Evolutionary conservation across 1,140 invertebrate genomes (phyloP).

Genomic region (Tribolium madens): DNA sequence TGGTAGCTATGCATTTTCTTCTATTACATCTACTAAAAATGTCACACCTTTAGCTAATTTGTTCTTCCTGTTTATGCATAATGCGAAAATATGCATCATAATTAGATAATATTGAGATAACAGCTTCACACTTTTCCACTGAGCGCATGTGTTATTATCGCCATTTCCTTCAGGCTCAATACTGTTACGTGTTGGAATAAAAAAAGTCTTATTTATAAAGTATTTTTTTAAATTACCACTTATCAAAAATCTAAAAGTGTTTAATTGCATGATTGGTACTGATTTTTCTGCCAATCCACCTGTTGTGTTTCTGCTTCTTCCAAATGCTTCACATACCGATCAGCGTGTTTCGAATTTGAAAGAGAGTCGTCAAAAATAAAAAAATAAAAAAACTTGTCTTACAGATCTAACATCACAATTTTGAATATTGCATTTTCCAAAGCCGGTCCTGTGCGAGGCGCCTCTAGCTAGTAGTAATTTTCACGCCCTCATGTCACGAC

Average conservation of each 20-base stretch:
- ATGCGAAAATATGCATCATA: neutral
- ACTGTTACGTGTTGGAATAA: neutral
- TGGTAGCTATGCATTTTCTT: too few relatives aligned
- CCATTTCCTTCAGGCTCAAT: neutral
- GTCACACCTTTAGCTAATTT: neutral
- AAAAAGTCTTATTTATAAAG: too few relatives aligned
- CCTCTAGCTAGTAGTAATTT: constrained; percentile 29
- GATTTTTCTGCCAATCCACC: neutral
- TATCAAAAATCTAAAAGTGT: too few relatives aligned
- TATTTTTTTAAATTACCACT: too few relatives aligned
- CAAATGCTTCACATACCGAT: neutral
- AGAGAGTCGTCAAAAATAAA: too few relatives aligned
- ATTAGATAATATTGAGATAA: neutral
- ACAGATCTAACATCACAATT: neutral
- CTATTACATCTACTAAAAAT: neutral
- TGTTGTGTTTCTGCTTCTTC: neutral
- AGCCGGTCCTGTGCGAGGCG: constrained; percentile 3
- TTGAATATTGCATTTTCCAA: neutral
- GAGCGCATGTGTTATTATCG: neutral
- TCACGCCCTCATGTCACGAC: constrained; percentile 26
- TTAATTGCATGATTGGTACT: neutral
- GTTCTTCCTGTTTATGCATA: neutral
- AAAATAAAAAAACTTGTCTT: neutral
- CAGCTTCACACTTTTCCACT: neutral
- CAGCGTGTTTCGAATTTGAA: neutral